These are phyloP conservation scores for Nezara viridula DNA, from an alignment of 2,888 invertebrate species.

Conservation along the genomic window DNA sequence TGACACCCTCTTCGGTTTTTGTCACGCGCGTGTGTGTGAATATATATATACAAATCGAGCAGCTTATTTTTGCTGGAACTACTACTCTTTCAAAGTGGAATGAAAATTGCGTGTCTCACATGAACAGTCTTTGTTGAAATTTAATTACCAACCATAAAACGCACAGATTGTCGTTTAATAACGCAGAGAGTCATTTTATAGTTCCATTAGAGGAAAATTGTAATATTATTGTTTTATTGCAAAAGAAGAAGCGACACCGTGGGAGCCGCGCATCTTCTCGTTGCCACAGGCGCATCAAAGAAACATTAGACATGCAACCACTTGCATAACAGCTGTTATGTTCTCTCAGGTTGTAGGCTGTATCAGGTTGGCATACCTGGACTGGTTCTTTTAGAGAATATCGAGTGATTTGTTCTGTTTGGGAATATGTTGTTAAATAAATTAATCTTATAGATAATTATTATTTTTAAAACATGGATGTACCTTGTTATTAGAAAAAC, in stretches of 20 bases:
- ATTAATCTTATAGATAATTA: too few relatives aligned
- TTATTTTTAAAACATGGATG: too few relatives aligned
- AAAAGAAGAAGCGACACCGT: neutral
- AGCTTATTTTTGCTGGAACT: too few relatives aligned
- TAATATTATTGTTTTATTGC: neutral
- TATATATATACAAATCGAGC: too few relatives aligned
- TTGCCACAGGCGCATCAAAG: neutral
- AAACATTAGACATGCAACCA: slow-evolving; percentile 1
- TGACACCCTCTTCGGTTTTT: too few relatives aligned
- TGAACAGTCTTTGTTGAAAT: too few relatives aligned
- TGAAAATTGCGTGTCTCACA: too few relatives aligned
- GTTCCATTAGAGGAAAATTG: neutral
- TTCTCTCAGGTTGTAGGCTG: neutral
- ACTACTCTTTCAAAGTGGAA: too few relatives aligned
- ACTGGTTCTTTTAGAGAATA: neutral
- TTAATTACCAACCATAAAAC: neutral
- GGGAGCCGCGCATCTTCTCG: neutral
- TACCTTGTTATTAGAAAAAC: too few relatives aligned
- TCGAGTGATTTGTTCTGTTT: neutral
- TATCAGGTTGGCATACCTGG: neutral
- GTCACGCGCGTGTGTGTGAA: too few relatives aligned
- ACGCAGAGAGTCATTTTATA: neutral
- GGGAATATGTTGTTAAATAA: neutral
- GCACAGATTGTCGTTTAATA: neutral
- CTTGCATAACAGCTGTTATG: slow-evolving; percentile 31